Evolutionary conservation across 2,113 vertebrate genomes (phyloP).

Genomic region (Python bivittatus): DNA sequence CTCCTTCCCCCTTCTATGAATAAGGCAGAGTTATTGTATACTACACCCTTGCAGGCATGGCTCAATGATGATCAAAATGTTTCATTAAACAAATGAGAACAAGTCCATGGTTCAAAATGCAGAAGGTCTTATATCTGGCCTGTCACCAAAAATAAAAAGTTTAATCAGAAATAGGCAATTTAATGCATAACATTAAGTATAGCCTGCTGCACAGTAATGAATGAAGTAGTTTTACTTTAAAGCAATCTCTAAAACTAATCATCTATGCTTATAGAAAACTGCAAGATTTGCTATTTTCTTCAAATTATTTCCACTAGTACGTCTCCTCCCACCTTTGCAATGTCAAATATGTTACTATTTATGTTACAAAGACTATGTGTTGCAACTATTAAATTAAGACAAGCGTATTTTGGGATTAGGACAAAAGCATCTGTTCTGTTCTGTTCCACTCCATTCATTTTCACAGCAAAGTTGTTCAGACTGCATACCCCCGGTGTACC

Average conservation of each 20-base stretch:
- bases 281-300: constrained; percentile 21
- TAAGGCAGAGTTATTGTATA: not conserved
- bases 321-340: not conserved
- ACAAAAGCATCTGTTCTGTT: not conserved
- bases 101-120: not conserved
- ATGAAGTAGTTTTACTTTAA: constrained; percentile 11
- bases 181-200: not conserved
- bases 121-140: not conserved
- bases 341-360: not conserved
- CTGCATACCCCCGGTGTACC: not conserved
- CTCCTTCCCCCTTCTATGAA: not conserved
- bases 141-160: not conserved
- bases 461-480: not conserved
- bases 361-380: not conserved
- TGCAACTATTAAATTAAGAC: not conserved
- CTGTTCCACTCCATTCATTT: not conserved
- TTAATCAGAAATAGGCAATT: not conserved
- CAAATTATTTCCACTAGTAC: constrained; percentile 31
- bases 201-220: constrained; percentile 34
- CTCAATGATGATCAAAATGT: not conserved
- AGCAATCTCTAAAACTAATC: constrained; percentile 25
- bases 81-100: not conserved
- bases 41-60: not conserved
- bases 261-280: constrained; percentile 25
- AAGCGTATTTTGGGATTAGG: not conserved